Conservation (phyloP, 2,797 vertebrate genomes). For the Cossypha caffra region DNA sequence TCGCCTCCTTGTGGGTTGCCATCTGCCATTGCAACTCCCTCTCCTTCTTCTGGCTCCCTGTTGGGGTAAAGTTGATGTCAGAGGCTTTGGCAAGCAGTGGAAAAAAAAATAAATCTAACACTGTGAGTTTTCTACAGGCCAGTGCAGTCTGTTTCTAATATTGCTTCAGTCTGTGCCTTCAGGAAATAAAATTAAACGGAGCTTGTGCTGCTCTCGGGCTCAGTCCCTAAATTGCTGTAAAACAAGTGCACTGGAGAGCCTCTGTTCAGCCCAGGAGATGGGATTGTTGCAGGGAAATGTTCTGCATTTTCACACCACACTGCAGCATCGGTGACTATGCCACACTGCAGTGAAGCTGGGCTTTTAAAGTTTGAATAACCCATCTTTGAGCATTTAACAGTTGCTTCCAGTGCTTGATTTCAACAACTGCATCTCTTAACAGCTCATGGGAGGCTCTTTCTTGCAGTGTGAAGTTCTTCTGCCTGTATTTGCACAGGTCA, state of each 20-base stretch:
- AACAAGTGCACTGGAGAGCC: not conserved
- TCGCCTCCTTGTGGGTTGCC: slow-evolving; percentile 52
- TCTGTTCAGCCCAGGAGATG: not conserved
- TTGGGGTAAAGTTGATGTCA: slow-evolving; percentile 16
- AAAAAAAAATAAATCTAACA: fast-evolving
- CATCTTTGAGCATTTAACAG: not conserved
- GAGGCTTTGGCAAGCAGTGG: not conserved
- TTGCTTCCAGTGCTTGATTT: not conserved
- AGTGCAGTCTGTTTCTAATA: not conserved
- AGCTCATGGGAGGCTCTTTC: not conserved
- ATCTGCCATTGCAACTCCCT: slow-evolving; percentile 48
- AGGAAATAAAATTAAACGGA: not conserved
- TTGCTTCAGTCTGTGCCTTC: not conserved
- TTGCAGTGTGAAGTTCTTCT: not conserved
- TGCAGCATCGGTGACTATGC: not conserved
- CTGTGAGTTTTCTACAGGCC: not conserved
- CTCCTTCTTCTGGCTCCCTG: slow-evolving; percentile 27
- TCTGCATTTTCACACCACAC: not conserved
- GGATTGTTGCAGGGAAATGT: not conserved
- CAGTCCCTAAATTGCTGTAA: not conserved
- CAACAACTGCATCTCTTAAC: not conserved
- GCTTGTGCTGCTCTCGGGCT: not conserved
- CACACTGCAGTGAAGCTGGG: not conserved
- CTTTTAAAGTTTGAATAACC: not conserved
- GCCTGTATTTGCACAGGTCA: not conserved